Base-by-base conservation (phyloP, 2,797 vertebrate genomes). In the Pempheris klunzingeri region DNA sequence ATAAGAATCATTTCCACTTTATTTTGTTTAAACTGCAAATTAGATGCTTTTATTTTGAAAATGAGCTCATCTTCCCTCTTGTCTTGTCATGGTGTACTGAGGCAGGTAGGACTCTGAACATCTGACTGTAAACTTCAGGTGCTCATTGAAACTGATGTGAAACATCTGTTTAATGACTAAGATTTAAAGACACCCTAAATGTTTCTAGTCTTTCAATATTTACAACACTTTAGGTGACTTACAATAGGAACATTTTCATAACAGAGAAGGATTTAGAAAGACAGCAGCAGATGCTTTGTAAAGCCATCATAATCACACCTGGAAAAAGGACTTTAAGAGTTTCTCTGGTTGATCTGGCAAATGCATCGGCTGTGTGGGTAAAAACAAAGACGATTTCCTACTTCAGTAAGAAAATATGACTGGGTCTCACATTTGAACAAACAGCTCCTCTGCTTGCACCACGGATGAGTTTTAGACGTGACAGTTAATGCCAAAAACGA, bases 21-120 rank as follows among this genome's bases (percentile, higher is more conserved):
- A 13, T 30, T 14, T 2, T 26, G 14, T 30, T 30, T 24, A 0
- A 5, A 15, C 1, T 18, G n/a, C 8, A 43, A 24, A 63, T 32
- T 8, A 9, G 7, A 62, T 8, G 1, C 11, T 64, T 79, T 63
- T 73, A 77, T 57, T 74, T 53, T 70, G 74, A 58, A 69, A 49
- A n/a, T 8, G 0, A 26, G 1, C 14, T 10, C 18, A 1, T 1
- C 14, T 36, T 44, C 28, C 55, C 8, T 32, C 18, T 32, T 22
- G 15, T 38, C 4, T 54, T n/a, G 1, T 4, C 32, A 20, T 53
- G 34, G n/a, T 10, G 41, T 4, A 12, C 14, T 26, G 3, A 66
- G 12, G n/a, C 18, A 10, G 5, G 34, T 7, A 28, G 24, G 11
- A 52, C 53, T 38, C 18, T 14, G 24, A 49, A 12, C 64, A 34